phyloP scores from a whole-genome alignment of 2,888 invertebrate genomes.

The Drosophila histrio region DNA sequence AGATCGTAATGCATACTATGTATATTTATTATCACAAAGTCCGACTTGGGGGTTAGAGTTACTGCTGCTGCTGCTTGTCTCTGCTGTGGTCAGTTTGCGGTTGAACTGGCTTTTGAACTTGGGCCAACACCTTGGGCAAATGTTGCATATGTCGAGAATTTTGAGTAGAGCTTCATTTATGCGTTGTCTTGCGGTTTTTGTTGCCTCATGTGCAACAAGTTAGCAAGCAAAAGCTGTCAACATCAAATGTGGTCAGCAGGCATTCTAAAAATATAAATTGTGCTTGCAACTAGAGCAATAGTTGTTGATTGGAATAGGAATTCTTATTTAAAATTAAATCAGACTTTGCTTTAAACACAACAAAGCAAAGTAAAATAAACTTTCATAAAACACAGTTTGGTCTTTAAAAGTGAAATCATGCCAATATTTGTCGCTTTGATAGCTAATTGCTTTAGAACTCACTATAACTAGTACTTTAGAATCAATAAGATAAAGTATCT shows the following conservation, averaged over 20 bases:
- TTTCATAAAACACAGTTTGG: too few relatives aligned
- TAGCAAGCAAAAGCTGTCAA: slow-evolving; percentile 27
- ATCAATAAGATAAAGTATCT: too few relatives aligned
- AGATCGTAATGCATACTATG: slow-evolving; percentile 25
- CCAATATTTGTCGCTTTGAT: too few relatives aligned
- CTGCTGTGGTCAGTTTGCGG: slow-evolving; percentile 18
- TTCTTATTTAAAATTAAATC: background rate
- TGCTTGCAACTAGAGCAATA: background rate
- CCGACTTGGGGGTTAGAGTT: slow-evolving; percentile 4
- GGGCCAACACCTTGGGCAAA: slow-evolving; percentile 17
- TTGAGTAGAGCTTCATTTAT: slow-evolving; percentile 7
- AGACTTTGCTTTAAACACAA: background rate
- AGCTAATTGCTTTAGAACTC: too few relatives aligned
- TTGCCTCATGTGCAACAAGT: slow-evolving; percentile 35
- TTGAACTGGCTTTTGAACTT: slow-evolving; percentile 18
- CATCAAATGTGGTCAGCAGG: slow-evolving; percentile 30
- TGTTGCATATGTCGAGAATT: slow-evolving; percentile 28
- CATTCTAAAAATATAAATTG: slow-evolving; percentile 28
- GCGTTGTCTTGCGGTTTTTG: slow-evolving; percentile 17
- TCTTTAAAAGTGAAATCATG: too few relatives aligned
- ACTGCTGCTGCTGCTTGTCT: background rate
- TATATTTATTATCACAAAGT: slow-evolving; percentile 21
- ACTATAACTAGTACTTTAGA: too few relatives aligned
- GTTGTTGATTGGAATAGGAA: background rate
- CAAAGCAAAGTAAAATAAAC: background rate